A percentile compares a stretch with the other conserved stretches of the same genome.
These are phyloP conservation scores for Balaenoptera acutorostrata DNA, from an alignment of 2,113 vertebrate species.

Conservation along the genomic window DNA sequence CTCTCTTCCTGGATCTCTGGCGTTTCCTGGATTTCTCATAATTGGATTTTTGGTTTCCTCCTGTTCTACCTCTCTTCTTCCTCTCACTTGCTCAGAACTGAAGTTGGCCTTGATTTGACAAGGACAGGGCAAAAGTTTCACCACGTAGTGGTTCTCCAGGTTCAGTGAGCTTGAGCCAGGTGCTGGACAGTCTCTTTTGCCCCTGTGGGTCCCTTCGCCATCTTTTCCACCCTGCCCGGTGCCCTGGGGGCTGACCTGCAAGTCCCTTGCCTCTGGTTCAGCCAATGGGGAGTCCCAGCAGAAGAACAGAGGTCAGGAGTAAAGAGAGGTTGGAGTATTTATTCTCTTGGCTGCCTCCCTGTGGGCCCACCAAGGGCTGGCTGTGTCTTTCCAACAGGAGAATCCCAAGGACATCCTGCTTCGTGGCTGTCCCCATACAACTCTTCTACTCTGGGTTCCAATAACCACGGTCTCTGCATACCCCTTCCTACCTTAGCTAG, in stretches of 20 bases:
- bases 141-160: not conserved
- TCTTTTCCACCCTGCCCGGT: not conserved
- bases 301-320: not conserved
- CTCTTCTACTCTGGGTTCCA: not conserved
- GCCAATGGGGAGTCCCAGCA: too few relatives aligned
- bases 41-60: not conserved
- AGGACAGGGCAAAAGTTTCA: not conserved
- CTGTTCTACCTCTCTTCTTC: not conserved
- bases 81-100: not conserved
- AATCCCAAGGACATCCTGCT: not conserved
- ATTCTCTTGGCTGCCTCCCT: not conserved
- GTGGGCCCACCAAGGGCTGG: not conserved
- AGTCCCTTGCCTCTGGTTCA: not conserved
- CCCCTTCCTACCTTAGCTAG: not conserved
- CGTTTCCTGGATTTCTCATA: not conserved
- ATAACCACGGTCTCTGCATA: not conserved
- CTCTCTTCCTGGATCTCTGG: not conserved
- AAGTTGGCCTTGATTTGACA: not conserved
- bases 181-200: not conserved
- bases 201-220: fast-evolving
- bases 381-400: not conserved
- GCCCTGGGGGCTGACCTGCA: not conserved
- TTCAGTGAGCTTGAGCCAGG: too few relatives aligned
- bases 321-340: not conserved
- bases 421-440: not conserved